Evolutionary conservation across 2,888 invertebrate genomes (phyloP).

Genomic region (Zaprionus obscuricornis): DNA sequence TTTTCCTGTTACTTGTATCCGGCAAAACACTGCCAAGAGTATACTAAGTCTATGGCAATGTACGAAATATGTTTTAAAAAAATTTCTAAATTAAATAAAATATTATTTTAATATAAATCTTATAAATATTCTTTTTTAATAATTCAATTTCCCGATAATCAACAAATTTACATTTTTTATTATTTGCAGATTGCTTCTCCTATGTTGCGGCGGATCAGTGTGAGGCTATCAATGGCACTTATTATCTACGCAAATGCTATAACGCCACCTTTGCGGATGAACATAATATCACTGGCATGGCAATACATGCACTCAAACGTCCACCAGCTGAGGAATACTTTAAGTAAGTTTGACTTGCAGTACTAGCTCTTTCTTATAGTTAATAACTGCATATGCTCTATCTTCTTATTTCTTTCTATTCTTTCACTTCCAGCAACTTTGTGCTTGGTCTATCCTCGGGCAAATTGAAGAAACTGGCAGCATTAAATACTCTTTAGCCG

Average conservation of each 20-base stretch:
- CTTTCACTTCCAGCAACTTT: constrained; percentile 84
- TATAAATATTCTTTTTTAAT: not conserved
- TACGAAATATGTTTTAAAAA: no score
- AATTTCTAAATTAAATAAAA: no score
- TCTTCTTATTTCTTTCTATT: not conserved
- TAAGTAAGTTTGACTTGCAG: constrained; percentile 84
- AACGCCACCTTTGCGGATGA: constrained; percentile 85
- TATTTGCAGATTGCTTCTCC: constrained; percentile 87
- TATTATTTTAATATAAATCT: no score
- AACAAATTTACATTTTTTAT: constrained; percentile 17
- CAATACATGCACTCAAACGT: constrained; percentile 85
- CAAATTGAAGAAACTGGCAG: constrained; percentile 88
- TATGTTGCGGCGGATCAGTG: constrained; percentile 88
- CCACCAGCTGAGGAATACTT: constrained; percentile 91
- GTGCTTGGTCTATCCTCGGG: constrained; percentile 86
- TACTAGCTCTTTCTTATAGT: not conserved
- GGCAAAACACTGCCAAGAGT: no score
- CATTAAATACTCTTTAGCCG: constrained; percentile 88
- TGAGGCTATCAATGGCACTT: constrained; percentile 86
- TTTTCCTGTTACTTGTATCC: constrained; percentile 12
- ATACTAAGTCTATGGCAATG: no score
- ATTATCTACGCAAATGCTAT: constrained; percentile 86
- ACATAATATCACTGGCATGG: constrained; percentile 85
- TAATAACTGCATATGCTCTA: constrained; percentile 5
- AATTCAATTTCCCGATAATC: constrained; percentile 23